These are phyloP conservation scores for Beaufortia kweichowensis DNA, from an alignment of 2,113 vertebrate species.

Conservation along the genomic window DNA sequence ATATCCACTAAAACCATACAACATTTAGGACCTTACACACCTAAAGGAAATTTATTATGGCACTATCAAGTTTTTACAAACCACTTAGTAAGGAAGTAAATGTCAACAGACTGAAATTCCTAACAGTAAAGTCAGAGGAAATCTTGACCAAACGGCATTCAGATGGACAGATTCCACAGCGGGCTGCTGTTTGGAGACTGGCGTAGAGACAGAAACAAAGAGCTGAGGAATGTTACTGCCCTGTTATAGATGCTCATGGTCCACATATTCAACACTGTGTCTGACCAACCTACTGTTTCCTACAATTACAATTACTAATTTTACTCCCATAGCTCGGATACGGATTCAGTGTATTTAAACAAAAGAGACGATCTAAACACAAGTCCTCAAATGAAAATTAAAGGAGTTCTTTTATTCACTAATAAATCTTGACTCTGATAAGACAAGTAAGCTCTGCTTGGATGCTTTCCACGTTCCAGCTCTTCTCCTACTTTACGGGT, in stretches of 20 bases:
- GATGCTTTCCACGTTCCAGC: too few relatives aligned
- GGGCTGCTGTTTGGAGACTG: constrained; percentile 35
- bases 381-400: background rate
- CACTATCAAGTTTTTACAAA: background rate
- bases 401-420: too few relatives aligned
- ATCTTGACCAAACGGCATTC: constrained; percentile 42
- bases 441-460: too few relatives aligned
- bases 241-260: constrained; percentile 1
- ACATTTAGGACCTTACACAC: background rate
- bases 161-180: constrained; percentile 48
- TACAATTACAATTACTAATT: too few relatives aligned
- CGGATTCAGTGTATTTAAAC: background rate
- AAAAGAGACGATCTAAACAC: background rate
- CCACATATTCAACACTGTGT: background rate
- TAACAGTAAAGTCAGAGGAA: constrained; percentile 54
- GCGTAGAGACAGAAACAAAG: constrained; percentile 36
- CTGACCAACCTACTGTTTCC: too few relatives aligned
- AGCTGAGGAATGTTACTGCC: constrained; percentile 45
- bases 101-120: constrained; percentile 54
- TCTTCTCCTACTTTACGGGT: too few relatives aligned
- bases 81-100: constrained; percentile 17
- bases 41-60: background rate
- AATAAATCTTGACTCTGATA: too few relatives aligned
- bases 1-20: too few relatives aligned
- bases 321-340: background rate